Base-by-base conservation (phyloP, 92 coral and sea anemone species). In the Actinernus sp. region DNA sequence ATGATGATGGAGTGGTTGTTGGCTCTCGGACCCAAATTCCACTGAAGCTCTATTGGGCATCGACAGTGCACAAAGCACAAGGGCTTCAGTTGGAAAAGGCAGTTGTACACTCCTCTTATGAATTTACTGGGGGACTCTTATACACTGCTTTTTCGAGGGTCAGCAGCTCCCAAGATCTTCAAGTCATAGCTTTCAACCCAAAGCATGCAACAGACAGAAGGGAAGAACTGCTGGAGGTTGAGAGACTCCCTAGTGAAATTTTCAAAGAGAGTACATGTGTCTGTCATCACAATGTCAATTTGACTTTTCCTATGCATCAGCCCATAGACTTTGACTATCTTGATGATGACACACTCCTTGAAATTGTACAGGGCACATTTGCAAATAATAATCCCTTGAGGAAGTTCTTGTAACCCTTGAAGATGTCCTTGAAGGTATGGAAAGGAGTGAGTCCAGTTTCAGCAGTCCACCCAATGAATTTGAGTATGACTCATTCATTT, bases 121-220 rank as follows among this genome's bases (percentile, higher is more conserved):
- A 74, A 44, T 74, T 50, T 27, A 74, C 81, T 1, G 72, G 72
- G 4, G 71, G 73, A 1, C 56, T 61, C 1, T 31, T 61, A 0
- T 74, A 61, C 12, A 74, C 81, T 1, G 72, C 81, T 8, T 9
- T 74, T 13, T 61, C 81, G 1, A 49, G 81, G 31, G 81, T 74
- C 1, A 50, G 23, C 10, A 39, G 55, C 1, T 14, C 20, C 0
- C 24, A 52, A 1, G 63, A 74, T 19, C 19, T 74, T 16, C 55
- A 61, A 28, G 81, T 62, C 12, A 0, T 63, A 17, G 71, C 44
- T 23, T 52, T 71, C 33, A 17, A 58, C 23, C 49, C 65, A 32
- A 19, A 13, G 13, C 77, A 71, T 59, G 68, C 58, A 9, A 7
- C 31, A 9, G 32, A 71, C 26, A 45, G 68, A 43, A 27, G 17